These are phyloP conservation scores for Melieria omissa DNA, from an alignment of 2,888 invertebrate species.

Conservation along the genomic window DNA sequence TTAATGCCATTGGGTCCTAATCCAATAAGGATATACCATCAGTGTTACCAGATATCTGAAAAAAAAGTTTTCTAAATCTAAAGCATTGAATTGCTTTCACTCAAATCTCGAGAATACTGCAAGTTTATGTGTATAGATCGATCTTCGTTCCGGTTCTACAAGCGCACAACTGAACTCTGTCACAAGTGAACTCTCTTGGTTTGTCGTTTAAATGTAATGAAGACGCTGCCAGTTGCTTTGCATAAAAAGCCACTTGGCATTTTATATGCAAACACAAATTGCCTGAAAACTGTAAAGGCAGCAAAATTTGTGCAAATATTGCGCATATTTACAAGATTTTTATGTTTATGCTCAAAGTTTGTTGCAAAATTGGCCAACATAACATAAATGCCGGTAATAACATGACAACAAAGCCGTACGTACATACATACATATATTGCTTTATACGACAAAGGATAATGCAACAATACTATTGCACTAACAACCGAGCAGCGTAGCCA, in stretches of 20 bases:
- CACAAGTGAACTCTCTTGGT: too few relatives aligned
- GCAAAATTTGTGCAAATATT: constrained; percentile 27
- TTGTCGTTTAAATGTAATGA: too few relatives aligned
- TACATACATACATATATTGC: constrained; percentile 2
- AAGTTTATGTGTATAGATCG: too few relatives aligned
- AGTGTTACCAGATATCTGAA: too few relatives aligned
- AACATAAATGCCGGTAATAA: constrained; percentile 18
- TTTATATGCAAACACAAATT: not conserved
- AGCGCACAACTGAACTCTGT: too few relatives aligned
- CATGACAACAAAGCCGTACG: constrained; percentile 22
- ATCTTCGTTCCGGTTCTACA: too few relatives aligned
- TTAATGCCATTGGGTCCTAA: too few relatives aligned
- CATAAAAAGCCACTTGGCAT: constrained; percentile 36
- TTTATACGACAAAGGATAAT: constrained; percentile 1
- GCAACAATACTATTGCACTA: constrained; percentile 6
- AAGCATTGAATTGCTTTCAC: too few relatives aligned
- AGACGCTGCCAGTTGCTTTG: not conserved
- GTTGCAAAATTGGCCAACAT: constrained; percentile 47
- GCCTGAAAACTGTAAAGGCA: constrained; percentile 16
- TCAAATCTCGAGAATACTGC: too few relatives aligned
- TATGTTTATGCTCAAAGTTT: constrained; percentile 62
- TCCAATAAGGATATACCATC: too few relatives aligned
- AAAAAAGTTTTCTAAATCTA: too few relatives aligned
- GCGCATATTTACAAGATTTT: constrained; percentile 50
- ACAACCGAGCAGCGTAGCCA: too few relatives aligned